These are phyloP conservation scores for Sclerodermus sp. DNA, from an alignment of 2,888 invertebrate genomes.

Conservation along the genomic window DNA sequence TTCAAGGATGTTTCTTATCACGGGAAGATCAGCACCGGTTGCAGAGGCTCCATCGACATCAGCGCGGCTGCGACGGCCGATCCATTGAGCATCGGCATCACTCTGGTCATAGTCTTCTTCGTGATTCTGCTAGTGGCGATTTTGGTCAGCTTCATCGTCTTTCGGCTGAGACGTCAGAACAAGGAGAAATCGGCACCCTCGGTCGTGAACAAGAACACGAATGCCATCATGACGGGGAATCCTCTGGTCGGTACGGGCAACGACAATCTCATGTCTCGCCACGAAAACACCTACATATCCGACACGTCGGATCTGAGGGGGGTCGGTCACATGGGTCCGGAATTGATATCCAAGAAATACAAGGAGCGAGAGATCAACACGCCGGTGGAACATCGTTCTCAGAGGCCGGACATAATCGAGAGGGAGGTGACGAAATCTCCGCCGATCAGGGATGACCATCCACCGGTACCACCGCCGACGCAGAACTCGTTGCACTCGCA, in stretches of 20 bases:
- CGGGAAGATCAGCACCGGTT: slow-evolving; percentile 76
- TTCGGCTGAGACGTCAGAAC: slow-evolving; percentile 82
- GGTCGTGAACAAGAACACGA: slow-evolving; percentile 77
- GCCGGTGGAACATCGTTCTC: slow-evolving; percentile 69
- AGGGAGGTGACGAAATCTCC: slow-evolving; percentile 85
- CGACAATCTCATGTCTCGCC: slow-evolving; percentile 71
- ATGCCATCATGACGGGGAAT: slow-evolving; percentile 72
- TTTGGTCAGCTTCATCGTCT: slow-evolving; percentile 88
- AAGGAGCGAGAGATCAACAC: slow-evolving; percentile 80
- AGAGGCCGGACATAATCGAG: slow-evolving; percentile 92
- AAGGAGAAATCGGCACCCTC: slow-evolving; percentile 78
- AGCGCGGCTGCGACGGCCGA: slow-evolving; percentile 77
- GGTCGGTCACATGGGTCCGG: slow-evolving; percentile 79
- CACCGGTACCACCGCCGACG: slow-evolving; percentile 75
- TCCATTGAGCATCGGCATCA: slow-evolving; percentile 89
- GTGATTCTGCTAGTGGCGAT: slow-evolving; percentile 87
- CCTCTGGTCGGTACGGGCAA: slow-evolving; percentile 69
- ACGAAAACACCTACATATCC: slow-evolving; percentile 65
- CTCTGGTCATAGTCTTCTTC: slow-evolving; percentile 92
- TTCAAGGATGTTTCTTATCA: slow-evolving; percentile 70
- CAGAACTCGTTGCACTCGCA: slow-evolving; percentile 72
- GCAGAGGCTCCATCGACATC: slow-evolving; percentile 74
- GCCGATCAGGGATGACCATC: slow-evolving; percentile 77
- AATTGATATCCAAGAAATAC: slow-evolving; percentile 84
- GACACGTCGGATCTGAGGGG: slow-evolving; percentile 72